These are phyloP conservation scores for Mythimna pallens DNA, from an alignment of 2,888 invertebrate species.

Conservation along the genomic window DNA sequence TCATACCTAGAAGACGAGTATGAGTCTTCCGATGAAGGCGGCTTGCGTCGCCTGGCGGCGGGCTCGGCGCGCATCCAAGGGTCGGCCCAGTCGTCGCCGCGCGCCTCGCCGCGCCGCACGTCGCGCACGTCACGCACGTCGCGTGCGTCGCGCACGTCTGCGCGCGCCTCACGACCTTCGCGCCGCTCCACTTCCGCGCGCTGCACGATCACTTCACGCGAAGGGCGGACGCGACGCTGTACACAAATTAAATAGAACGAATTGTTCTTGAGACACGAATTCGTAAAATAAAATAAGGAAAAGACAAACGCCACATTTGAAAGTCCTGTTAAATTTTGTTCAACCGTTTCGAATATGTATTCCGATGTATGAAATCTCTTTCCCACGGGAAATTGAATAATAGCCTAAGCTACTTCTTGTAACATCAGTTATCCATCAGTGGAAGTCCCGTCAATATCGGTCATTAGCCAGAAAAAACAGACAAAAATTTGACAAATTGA, in stretches of 20 bases:
- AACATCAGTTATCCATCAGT: too few relatives aligned
- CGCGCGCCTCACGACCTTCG: constrained; percentile 67
- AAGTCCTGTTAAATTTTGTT: too few relatives aligned
- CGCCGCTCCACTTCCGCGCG: constrained; percentile 89
- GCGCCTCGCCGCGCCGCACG: constrained; percentile 85
- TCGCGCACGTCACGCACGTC: constrained; percentile 79
- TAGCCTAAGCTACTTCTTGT: too few relatives aligned
- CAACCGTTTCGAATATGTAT: too few relatives aligned
- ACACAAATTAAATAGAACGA: neutral
- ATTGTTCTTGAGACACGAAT: neutral
- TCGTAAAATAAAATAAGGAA: too few relatives aligned
- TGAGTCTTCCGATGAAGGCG: constrained; percentile 85
- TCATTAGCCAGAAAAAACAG: too few relatives aligned
- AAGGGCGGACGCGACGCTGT: constrained; percentile 90
- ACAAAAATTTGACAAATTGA: too few relatives aligned
- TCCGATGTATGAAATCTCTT: too few relatives aligned
- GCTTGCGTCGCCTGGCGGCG: constrained; percentile 83
- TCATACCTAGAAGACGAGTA: constrained; percentile 87
- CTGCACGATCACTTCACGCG: constrained; percentile 93
- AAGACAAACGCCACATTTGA: too few relatives aligned
- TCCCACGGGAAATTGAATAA: too few relatives aligned
- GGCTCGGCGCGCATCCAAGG: constrained; percentile 96
- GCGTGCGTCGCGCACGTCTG: constrained; percentile 64
- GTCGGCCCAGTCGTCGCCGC: constrained; percentile 98
- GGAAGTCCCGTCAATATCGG: too few relatives aligned